Conservation (phyloP, 2,113 vertebrate genomes). For the Sinocyclocheilus maitianheensis region DNA sequence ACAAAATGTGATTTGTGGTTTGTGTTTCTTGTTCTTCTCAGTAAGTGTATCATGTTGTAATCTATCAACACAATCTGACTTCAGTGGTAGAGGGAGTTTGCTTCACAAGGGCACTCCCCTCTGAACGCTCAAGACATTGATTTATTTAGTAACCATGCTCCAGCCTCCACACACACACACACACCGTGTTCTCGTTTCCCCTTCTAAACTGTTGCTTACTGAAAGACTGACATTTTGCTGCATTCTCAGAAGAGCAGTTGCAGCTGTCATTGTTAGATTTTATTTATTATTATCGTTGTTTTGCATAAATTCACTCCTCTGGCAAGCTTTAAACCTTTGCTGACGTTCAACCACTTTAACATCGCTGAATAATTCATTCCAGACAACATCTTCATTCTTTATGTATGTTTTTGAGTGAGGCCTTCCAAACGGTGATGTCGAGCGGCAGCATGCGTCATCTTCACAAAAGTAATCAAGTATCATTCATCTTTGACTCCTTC, state of each 20-base stretch:
- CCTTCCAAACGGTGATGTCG: background rate
- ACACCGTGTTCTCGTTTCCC: conserved; percentile 16
- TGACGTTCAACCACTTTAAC: conserved; percentile 4
- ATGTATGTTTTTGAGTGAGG: background rate
- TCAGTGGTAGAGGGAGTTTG: conserved; percentile 6
- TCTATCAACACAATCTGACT: conserved; percentile 13
- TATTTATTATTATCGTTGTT: background rate
- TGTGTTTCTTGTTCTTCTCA: background rate
- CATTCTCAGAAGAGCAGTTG: conserved; percentile 26
- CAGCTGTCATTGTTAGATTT: conserved; percentile 11
- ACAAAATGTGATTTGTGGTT: background rate
- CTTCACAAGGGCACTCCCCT: conserved; percentile 27
- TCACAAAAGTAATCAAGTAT: conserved; percentile 7
- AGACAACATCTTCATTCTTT: conserved; percentile 24
- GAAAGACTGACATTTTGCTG: conserved; percentile 27
- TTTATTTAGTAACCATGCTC: conserved; percentile 41
- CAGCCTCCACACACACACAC: background rate
- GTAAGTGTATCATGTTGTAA: conserved; percentile 28
- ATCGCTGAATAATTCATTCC: conserved; percentile 40
- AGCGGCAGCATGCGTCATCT: background rate
- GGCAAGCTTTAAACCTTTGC: background rate
- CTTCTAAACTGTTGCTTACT: conserved; percentile 28
- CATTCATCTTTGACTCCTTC: conserved; percentile 4
- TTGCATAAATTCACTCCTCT: background rate
- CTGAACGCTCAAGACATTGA: conserved; percentile 31